Conservation (phyloP, 2,113 vertebrate species). For the Anhinga rufa region DNA sequence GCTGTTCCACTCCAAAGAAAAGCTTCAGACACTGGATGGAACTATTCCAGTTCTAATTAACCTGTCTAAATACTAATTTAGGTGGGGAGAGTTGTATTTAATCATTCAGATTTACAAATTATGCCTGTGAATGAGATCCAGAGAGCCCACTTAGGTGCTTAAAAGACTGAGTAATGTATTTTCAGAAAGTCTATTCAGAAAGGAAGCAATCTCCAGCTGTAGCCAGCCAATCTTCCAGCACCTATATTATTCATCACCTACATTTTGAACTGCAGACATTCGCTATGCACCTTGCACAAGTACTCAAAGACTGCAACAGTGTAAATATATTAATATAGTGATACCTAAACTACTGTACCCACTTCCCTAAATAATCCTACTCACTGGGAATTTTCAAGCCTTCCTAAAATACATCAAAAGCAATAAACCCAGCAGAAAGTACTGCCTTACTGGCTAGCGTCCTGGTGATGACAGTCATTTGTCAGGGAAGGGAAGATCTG, state of each 20-base stretch:
- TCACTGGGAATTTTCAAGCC: neutral
- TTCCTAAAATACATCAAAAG: neutral
- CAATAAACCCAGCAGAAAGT: neutral
- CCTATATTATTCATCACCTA: neutral
- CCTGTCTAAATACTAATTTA: neutral
- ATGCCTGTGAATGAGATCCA: neutral
- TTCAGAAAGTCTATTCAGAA: neutral
- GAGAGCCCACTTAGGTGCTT: neutral
- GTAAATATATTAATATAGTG: neutral
- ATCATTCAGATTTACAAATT: neutral
- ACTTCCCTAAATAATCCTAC: neutral
- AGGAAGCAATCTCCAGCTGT: neutral
- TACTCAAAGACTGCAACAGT: neutral
- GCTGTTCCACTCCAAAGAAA: neutral
- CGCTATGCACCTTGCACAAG: neutral
- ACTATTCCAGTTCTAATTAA: neutral
- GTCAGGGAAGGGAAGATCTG: neutral
- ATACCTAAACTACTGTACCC: neutral
- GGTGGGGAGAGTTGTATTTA: neutral
- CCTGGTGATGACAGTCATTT: neutral
- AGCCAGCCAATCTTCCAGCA: neutral
- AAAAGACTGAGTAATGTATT: neutral
- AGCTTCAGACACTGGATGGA: neutral
- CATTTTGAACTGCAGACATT: neutral
- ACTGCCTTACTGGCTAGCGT: neutral